Evolutionary conservation across 2,113 vertebrate genomes (phyloP).

Genomic region (Rutilus rutilus): DNA sequence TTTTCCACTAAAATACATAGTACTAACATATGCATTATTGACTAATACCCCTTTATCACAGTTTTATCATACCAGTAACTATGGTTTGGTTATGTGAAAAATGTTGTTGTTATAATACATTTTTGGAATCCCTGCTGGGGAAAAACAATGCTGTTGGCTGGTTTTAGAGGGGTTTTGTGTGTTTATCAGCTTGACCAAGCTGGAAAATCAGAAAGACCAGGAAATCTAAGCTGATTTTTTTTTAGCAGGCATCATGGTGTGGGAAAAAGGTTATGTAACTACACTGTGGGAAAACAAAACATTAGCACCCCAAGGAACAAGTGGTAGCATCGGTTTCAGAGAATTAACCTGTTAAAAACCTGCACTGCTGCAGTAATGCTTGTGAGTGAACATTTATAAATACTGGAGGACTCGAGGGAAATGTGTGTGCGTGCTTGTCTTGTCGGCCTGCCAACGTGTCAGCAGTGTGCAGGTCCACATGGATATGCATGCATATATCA

Average conservation of each 20-base stretch:
- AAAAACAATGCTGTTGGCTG: not conserved
- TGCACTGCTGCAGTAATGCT: slow-evolving; percentile 23
- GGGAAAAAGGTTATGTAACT: not conserved
- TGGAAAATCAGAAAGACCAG: not conserved
- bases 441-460: slow-evolving; percentile 44
- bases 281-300: slow-evolving; percentile 5
- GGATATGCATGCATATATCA: slow-evolving; percentile 40
- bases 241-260: not conserved
- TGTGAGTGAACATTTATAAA: slow-evolving; percentile 1
- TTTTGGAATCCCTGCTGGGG: not conserved
- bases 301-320: not conserved
- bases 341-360: slow-evolving; percentile 15
- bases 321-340: not conserved
- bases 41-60: not conserved
- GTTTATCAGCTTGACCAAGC: not conserved
- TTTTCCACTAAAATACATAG: no score
- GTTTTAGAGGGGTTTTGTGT: not conserved
- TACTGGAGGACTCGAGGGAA: not conserved
- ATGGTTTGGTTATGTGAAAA: not conserved
- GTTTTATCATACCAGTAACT: not conserved
- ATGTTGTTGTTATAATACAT: not conserved
- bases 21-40: not conserved
- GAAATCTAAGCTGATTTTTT: not conserved
- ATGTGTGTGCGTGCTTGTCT: slow-evolving; percentile 4
- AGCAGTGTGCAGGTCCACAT: slow-evolving; percentile 17